phyloP scores from a whole-genome alignment of 2,888 invertebrate species.

The Cryptocephalus moraei region DNA sequence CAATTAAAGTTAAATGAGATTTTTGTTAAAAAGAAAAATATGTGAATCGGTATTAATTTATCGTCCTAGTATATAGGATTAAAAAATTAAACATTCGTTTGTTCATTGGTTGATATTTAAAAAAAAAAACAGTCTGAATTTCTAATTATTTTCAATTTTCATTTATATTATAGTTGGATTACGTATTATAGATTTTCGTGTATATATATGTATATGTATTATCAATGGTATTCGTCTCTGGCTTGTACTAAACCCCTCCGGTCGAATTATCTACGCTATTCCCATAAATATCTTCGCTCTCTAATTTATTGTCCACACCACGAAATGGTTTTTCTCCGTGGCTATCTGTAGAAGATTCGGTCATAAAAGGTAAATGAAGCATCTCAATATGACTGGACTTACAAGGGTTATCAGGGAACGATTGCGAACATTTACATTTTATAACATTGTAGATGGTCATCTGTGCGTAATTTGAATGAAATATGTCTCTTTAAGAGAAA shows the following conservation, averaged over 20 bases:
- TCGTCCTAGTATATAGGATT: too few species aligned
- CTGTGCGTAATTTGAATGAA: constrained; percentile 32
- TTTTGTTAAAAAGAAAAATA: too few species aligned
- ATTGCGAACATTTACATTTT: constrained; percentile 34
- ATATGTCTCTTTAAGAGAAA: constrained; percentile 9
- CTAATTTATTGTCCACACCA: constrained; percentile 16
- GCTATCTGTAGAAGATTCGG: constrained; percentile 28
- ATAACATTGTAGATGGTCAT: constrained; percentile 35
- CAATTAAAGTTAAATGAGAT: too few species aligned
- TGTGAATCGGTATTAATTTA: too few species aligned
- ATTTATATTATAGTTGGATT: too few species aligned
- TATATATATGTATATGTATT: too few species aligned
- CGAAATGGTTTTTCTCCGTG: constrained; percentile 23
- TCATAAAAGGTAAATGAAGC: constrained; percentile 36
- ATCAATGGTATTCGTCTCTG: too few species aligned
- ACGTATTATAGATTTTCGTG: too few species aligned
- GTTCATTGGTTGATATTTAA: too few species aligned
- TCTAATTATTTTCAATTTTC: too few species aligned
- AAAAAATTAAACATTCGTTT: too few species aligned
- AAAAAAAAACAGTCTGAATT: too few species aligned
- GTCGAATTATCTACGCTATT: constrained; percentile 20
- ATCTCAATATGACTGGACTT: constrained; percentile 27
- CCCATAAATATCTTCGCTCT: constrained; percentile 31
- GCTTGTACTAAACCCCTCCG: constrained; percentile 2
- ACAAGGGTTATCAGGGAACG: constrained; percentile 31